Base-by-base conservation (phyloP, 1,140 invertebrate genomes). In the Subanguina moxae region DNA sequence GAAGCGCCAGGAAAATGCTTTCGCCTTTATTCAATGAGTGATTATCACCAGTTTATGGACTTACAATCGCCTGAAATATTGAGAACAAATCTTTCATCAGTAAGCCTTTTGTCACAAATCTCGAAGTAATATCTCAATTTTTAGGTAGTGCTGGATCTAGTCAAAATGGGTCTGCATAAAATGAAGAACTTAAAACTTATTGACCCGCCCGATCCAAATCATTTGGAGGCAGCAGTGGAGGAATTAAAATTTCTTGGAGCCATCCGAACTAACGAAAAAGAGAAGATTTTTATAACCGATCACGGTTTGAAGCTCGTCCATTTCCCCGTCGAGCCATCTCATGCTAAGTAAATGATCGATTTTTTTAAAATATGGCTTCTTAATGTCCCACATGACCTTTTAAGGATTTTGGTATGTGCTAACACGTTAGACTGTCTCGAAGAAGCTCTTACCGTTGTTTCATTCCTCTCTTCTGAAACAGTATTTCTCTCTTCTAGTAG, bases 321-420 rank as follows among this genome's bases (percentile, higher is more conserved):
- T 21, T 97, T 95, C 84, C 94, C 94, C 0, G 84, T 97, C 48
- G 92, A 96, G 83, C 94, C 94, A 21, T 42, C 32, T 46, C 75
- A 48, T 45, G 57, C 43, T 32, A 68, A 71, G 65, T 70, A 32
- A 30, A 28, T 71, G 48, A 45, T 43, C 63, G 63, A 43, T 27
- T 27, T 64, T 38, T n/a, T n/a, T n/a, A n/a, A n/a, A n/a, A n/a
- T 42, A 57, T 38, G 17, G 25, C 13, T 58, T 68, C 21, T 71
- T 70, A 30, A 23, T 17, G n/a, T 68, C 13, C 28, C 21, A 15
- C 48, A 15, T 62, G 64, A 70, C 28, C 67, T 71, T 74, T 74
- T n/a, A 17, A 73, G 77, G 45, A 70, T 75, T 19, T 59, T 76
- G 43, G 38, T 71, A 30, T 45, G 64, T 58, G 76, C 73, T 43